Base-by-base conservation (phyloP, 1,140 invertebrate species). In the Alviniconcha marisindica region DNA sequence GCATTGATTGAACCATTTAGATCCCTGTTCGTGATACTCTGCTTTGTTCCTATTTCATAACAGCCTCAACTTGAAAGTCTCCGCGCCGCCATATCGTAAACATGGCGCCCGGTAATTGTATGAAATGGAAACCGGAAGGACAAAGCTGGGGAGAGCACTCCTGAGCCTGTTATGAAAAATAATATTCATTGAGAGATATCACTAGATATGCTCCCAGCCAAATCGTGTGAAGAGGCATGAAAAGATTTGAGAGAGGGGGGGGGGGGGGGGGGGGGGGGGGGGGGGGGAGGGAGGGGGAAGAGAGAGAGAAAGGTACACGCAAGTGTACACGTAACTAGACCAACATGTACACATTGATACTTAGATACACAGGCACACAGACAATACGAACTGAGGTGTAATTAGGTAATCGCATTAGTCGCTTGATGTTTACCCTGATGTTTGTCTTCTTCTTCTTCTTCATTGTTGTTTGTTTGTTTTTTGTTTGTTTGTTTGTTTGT, bases 51-150 rank as follows among this genome's bases (percentile, higher is more conserved):
- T 63, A 31, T 76, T 76, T 44, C 73, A 40, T 28, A 40, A 76
- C 42, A 76, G 40, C 73, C 24, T 24, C 4, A 44, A 21, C 21
- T 4, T 38, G 31, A 1, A 7, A 0, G n/a, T 0, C 14, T n/a
- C 40, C 36, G 24, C 73, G 73, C 73, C 73, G 14, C 24, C n/a
- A n/a, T 76, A 15, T 28, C 24, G 73, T 76, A 76, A 76, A 76
- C 73, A 76, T 44, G 73, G 73, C 73, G 12, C 31, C 38, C 42
- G 21, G 73, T 76, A 44, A 76, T 76, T 76, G 73, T 40, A 76
- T 40, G 73, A 76, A 76, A 76, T 44, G 73, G 73, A 76, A 76
- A 76, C 73, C 73, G 73, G 73, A 76, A 76, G 73, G 42, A 31
- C 31, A 40, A 24, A 40, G 40, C 31, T 0, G 44, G n/a, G 42